Percentiles rank a stretch among this genome's conserved stretches.
Evolutionary conservation across 2,113 vertebrate species (phyloP).

Genomic region (Neogale vison): DNA sequence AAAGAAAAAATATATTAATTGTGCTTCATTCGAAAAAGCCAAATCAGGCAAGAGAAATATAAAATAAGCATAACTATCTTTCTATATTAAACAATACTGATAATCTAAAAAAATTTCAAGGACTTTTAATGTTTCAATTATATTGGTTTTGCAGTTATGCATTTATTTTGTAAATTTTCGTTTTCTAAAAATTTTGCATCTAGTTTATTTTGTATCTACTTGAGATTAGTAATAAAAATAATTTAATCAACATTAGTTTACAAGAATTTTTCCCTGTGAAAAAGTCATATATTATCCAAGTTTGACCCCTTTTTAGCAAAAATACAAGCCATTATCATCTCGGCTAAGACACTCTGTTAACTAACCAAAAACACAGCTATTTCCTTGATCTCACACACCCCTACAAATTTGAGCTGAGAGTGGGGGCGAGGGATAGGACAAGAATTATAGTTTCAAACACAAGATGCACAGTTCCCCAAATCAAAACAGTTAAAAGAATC

Average conservation of each 20-base stretch:
- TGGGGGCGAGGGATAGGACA: neutral
- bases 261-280: neutral
- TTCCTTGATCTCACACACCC: neutral
- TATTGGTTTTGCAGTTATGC: neutral
- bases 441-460: constrained; percentile 17
- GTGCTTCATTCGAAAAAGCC: neutral
- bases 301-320: neutral
- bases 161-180: constrained; percentile 8
- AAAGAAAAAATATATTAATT: neutral
- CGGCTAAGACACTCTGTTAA: neutral
- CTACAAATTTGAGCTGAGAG: neutral
- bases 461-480: neutral
- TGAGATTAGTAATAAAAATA: constrained; percentile 8
- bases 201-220: neutral
- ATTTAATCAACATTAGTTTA: neutral
- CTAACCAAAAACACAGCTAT: neutral
- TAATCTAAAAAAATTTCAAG: neutral
- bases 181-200: constrained; percentile 3
- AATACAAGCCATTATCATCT: neutral
- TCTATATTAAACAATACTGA: neutral
- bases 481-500: constrained; percentile 27
- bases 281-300: neutral
- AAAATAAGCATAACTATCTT: constrained; percentile 38
- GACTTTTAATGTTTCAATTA: neutral
- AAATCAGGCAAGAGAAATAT: neutral